A percentile compares a stretch with the other conserved stretches of the same genome.
Evolutionary conservation across 2,113 vertebrate genomes (phyloP).

Genomic region (Pongo abelii): DNA sequence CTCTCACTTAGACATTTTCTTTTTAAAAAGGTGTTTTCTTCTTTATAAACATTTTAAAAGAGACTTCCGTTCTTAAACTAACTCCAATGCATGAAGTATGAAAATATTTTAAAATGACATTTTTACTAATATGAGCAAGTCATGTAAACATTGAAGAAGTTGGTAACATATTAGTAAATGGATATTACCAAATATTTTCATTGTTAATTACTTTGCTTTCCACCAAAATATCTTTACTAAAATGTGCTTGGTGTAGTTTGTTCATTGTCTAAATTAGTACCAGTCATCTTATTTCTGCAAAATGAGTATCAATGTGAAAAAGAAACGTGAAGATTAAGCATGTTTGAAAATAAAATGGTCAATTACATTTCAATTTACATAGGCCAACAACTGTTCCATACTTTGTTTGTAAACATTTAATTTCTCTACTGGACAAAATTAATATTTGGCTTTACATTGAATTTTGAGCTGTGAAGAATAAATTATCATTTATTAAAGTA

Average conservation of each 20-base stretch:
- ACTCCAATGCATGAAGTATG: slow-evolving; percentile 51
- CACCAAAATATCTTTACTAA: slow-evolving; percentile 20
- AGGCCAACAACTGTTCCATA: slow-evolving; percentile 27
- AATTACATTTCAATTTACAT: slow-evolving; percentile 42
- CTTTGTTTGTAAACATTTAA: slow-evolving; percentile 55
- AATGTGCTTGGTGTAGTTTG: slow-evolving; percentile 1
- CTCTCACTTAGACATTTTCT: slow-evolving; percentile 53
- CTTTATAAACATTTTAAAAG: slow-evolving; percentile 46
- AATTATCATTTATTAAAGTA: slow-evolving; percentile 40
- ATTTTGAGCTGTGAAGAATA: slow-evolving; percentile 53
- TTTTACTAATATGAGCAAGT: slow-evolving; percentile 60
- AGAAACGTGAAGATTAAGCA: background rate
- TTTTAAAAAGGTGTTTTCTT: slow-evolving; percentile 46
- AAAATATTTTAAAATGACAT: slow-evolving; percentile 65
- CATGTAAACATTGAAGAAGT: slow-evolving; percentile 44
- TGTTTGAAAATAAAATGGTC: slow-evolving; percentile 29
- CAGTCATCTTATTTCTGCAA: slow-evolving; percentile 40
- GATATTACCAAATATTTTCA: slow-evolving; percentile 32
- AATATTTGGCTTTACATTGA: slow-evolving; percentile 62
- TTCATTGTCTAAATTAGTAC: slow-evolving; percentile 37
- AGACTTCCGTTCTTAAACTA: slow-evolving; percentile 40
- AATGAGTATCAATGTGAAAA: slow-evolving; percentile 19
- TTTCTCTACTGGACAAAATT: slow-evolving; percentile 46
- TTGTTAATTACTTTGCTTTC: slow-evolving; percentile 55
- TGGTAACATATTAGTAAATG: slow-evolving; percentile 39